Evolutionary conservation across 2,888 invertebrate species (phyloP).

Genomic region (Lasioglossum oenotherae): DNA sequence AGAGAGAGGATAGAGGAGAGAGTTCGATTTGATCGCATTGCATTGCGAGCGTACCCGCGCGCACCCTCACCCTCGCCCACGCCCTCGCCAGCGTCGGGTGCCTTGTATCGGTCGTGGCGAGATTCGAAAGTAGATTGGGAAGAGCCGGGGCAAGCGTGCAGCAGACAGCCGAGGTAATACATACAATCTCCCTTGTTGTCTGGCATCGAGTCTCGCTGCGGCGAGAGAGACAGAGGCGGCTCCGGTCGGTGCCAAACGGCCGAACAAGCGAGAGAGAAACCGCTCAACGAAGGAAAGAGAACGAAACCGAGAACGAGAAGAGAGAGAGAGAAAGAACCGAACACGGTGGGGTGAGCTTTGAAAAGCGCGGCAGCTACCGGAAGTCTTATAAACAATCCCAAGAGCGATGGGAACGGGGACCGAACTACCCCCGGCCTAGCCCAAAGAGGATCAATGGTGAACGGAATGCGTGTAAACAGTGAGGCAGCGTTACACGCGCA

Average conservation of each 20-base stretch:
- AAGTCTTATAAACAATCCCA: slow-evolving; percentile 81
- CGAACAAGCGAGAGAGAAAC: background rate
- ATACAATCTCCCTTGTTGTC: slow-evolving; percentile 79
- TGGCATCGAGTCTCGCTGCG: slow-evolving; percentile 66
- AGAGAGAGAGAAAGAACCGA: slow-evolving; percentile 2
- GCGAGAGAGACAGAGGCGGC: slow-evolving; percentile 41
- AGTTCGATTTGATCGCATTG: slow-evolving; percentile 74
- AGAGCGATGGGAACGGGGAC: slow-evolving; percentile 69
- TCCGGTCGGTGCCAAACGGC: background rate
- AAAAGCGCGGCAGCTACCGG: slow-evolving; percentile 76
- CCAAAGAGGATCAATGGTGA: slow-evolving; percentile 75
- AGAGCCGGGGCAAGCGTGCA: slow-evolving; percentile 74
- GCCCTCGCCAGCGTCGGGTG: slow-evolving; percentile 26
- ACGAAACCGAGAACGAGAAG: background rate
- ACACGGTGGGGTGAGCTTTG: slow-evolving; percentile 57
- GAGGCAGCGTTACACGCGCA: slow-evolving; percentile 44
- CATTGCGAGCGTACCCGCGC: slow-evolving; percentile 62
- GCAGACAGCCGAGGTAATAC: slow-evolving; percentile 78
- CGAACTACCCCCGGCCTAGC: slow-evolving; percentile 54
- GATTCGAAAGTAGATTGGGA: slow-evolving; percentile 77
- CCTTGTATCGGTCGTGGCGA: slow-evolving; percentile 73
- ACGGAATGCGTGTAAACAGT: slow-evolving; percentile 73
- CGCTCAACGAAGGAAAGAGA: background rate
- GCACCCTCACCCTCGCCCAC: background rate
- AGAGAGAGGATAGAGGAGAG: background rate